Percentiles rank a stretch among this genome's conserved stretches.
Conservation (phyloP, 64 coral and sea anemone species). For the Montipora foliosa region DNA sequence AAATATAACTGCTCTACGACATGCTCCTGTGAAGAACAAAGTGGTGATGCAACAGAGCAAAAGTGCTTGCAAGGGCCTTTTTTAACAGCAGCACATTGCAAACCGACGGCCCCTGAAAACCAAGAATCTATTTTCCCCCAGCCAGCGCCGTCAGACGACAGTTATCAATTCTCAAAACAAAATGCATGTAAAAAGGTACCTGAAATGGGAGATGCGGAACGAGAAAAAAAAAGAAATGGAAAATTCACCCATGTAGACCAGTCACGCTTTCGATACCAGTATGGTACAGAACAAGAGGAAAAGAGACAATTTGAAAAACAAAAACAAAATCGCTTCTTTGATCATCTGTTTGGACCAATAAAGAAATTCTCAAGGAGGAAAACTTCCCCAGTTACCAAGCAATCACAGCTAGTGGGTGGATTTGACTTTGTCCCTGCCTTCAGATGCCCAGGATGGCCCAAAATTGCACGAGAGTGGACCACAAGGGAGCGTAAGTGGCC, state of each 20-base stretch:
- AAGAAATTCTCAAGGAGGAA: neutral
- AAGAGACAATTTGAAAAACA: neutral
- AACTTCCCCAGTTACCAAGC: neutral
- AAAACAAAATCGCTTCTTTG: neutral
- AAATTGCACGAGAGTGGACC: constrained; percentile 49
- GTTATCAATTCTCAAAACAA: neutral
- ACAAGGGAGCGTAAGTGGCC: constrained; percentile 68
- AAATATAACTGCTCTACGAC: neutral
- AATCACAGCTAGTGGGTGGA: neutral
- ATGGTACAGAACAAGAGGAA: neutral
- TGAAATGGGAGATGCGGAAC: neutral
- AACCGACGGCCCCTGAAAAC: neutral
- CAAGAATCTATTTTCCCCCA: neutral
- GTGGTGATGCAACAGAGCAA: neutral
- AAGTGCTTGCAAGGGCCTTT: neutral
- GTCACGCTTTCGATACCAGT: no score
- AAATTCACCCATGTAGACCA: no score
- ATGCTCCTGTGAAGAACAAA: no score
- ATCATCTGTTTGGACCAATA: neutral
- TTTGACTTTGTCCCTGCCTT: constrained; percentile 78
- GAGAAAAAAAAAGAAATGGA: neutral
- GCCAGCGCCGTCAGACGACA: neutral
- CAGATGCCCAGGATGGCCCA: constrained; percentile 61
- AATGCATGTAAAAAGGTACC: neutral
- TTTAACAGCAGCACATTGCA: neutral